Conservation (phyloP, 2,797 vertebrate genomes). For the Gymnothorax reevesii region DNA sequence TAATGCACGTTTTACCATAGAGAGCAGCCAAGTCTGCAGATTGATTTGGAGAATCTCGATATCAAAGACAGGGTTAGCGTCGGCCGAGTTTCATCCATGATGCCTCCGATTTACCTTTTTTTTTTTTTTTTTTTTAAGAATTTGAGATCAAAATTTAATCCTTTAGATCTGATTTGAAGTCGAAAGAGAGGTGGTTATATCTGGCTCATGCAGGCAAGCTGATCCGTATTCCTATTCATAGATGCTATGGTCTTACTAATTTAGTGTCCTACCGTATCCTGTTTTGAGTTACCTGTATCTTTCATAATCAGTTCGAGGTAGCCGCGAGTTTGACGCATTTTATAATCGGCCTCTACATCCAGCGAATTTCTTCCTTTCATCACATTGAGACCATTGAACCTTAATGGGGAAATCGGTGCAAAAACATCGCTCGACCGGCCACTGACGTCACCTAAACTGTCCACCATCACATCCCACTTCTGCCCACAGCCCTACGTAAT, state of each 20-base stretch:
- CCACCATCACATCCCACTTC: background rate
- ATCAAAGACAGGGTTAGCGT: no score
- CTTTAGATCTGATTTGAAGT: background rate
- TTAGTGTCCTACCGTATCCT: background rate
- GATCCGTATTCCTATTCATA: background rate
- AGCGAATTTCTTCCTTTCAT: background rate
- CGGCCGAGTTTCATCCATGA: no score
- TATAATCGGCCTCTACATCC: background rate
- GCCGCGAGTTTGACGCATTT: background rate
- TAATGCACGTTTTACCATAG: background rate
- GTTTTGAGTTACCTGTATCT: background rate
- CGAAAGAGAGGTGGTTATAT: background rate
- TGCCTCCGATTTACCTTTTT: no score
- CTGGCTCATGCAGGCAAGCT: background rate
- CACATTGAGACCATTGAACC: background rate
- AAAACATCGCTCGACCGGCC: background rate
- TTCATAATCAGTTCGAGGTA: background rate
- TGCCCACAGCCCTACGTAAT: background rate
- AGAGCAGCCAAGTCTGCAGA: background rate
- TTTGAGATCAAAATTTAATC: no score
- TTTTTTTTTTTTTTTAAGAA: no score
- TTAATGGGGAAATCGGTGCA: background rate
- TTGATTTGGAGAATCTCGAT: background rate
- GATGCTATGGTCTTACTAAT: background rate
- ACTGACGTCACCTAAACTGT: background rate